Evolutionary conservation across 2,888 invertebrate species (phyloP), one percentile per base, ranked within the genome.

Genomic region (Pristionchus entomophagus): DNA sequence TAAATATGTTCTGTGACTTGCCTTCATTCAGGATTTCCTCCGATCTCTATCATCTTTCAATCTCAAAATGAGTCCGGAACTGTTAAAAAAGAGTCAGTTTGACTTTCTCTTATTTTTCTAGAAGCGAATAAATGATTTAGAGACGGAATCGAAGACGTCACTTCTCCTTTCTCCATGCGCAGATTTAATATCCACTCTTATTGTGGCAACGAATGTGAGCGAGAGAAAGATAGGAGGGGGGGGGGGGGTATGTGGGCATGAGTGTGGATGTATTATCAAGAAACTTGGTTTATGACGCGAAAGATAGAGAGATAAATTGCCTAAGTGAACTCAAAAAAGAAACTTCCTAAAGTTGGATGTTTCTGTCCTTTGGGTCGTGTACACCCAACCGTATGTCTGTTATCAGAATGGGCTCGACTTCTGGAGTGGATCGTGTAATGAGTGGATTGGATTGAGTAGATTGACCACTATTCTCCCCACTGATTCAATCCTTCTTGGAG

Each of bases 361-460:
- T 0, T 8, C 4, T 69, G 19, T 41, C 38, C 19, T 17, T 69
- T 69, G 6, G n/a, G n/a, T n/a, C n/a, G n/a, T n/a, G n/a, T n/a
- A n/a, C n/a, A n/a, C n/a, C n/a, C n/a, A n/a, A n/a, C n/a, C n/a
- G n/a, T n/a, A n/a, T n/a, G n/a, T n/a, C n/a, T n/a, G n/a, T n/a
- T n/a, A n/a, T n/a, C n/a, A 69, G 69, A 38, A 69, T 69, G 69
- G 69, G 1, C n/a, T 69, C 22, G 69, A 69, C 8, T 69, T 69
- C 69, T 69, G 69, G 69, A 69, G 69, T 69, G 69, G 69, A 22
- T n/a, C 12, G 38, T 38, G 41, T 5, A 38, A 38, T 22, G n/a
- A 69, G 38, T 69, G 69, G 69, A 69, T 69, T 10, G 69, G 22
- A 41, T n/a, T 69, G 69, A 69, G 38, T n/a, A 35, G 10, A 38